Base-by-base conservation (phyloP, 1,140 invertebrate species). In the Micrasema longulum region DNA sequence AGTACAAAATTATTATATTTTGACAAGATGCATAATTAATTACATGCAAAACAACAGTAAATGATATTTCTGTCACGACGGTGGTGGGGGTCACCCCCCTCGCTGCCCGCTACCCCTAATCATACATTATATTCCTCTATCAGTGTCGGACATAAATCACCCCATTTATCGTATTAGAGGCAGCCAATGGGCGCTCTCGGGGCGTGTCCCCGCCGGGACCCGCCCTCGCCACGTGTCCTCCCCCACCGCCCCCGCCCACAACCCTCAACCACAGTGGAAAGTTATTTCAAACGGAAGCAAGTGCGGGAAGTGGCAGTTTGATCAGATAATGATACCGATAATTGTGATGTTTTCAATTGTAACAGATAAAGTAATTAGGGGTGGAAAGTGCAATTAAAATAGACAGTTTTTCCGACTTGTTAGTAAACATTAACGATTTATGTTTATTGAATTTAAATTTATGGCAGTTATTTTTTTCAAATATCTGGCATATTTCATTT, bases 111-210 rank as follows among this genome's bases (percentile, higher is more conserved):
- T 31, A 7, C 57, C 60, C 26, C 60, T 64, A 64, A 64, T 64
- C 41, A 64, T 47, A 64, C 60, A 64, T 64, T 64, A 64, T 64
- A 47, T 64, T 64, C 60, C 60, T 64, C 60, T 64, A 64, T 64
- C 60, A 64, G 60, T 64, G 60, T 64, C 68, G 62, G 50, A 68
- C 63, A 74, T 74, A 74, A 74, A 74, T 74, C 72, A 63, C 67
- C 72, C 72, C 63, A 74, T 74, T 74, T 74, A 74, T 74, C 72
- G 57, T 62, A 67, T 70, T 70, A 70, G 53, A 14, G 47, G 38
- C 41, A 23, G 50, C 73, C 73, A 75, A 75, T 75, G 65, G 69
- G 45, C 22, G n/a, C 16, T 35, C 9, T 31, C 31, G 16, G 60
- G 26, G 26, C 26, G 26, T 31, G 7, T 7, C 26, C 11, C 43